Conservation (phyloP, 2,888 invertebrate species). For the Encarsia formosa region DNA sequence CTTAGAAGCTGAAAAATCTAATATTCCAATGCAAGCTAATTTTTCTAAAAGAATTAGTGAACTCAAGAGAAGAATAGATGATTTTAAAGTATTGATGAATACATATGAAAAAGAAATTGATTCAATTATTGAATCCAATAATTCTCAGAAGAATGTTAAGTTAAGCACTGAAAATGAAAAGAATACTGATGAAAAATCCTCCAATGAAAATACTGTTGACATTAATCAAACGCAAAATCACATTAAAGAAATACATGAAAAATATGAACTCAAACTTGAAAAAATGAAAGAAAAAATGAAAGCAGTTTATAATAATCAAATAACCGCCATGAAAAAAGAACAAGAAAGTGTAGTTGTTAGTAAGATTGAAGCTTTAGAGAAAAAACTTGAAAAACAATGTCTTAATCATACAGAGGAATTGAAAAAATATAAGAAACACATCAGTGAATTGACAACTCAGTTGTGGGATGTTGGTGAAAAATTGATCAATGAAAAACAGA, state of each 20-base stretch:
- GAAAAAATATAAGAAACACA: slow-evolving; percentile 56
- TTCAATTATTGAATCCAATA: not conserved
- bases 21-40: not conserved
- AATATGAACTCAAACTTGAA: slow-evolving; percentile 72
- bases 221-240: slow-evolving; percentile 7
- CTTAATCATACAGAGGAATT: slow-evolving; percentile 44
- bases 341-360: slow-evolving; percentile 55
- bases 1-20: not conserved
- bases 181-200: not conserved
- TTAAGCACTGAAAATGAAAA: not conserved
- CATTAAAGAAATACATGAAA: slow-evolving; percentile 58
- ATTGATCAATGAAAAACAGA: slow-evolving; percentile 57
- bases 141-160: not conserved
- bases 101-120: not conserved
- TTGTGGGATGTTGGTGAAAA: slow-evolving; percentile 63
- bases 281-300: slow-evolving; percentile 76
- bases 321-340: slow-evolving; percentile 54
- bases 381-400: slow-evolving; percentile 44
- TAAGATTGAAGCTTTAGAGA: slow-evolving; percentile 49
- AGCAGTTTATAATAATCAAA: slow-evolving; percentile 60
- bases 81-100: slow-evolving; percentile 1
- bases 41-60: slow-evolving; percentile 3
- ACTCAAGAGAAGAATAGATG: slow-evolving; percentile 12
- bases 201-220: not conserved
- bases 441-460: slow-evolving; percentile 55